Evolutionary conservation across 2,888 invertebrate species (phyloP), one percentile per base, ranked within the genome.

Genomic region (Eupithecia subumbrata): DNA sequence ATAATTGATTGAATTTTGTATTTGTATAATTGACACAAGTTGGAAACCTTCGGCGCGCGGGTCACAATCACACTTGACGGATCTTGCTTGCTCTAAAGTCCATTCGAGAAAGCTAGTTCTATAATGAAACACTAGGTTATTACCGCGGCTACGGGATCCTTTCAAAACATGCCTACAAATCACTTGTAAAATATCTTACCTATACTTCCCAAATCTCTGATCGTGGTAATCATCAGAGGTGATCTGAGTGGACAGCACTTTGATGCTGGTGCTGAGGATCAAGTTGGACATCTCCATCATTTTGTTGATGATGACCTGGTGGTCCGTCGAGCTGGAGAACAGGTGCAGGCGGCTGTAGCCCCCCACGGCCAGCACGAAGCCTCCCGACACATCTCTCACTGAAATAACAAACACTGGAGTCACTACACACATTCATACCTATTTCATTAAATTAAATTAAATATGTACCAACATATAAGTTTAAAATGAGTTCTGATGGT

Each of bases 261-360:
- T 98, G 74, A 99, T 97, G 81, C 95, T 96, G 78, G 98, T 96
- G 75, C 97, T 98, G 79, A 99, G 95, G 88, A 97, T 97, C 81
- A 96, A 96, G 73, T 96, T 95, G 0, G 99, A 98, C 87, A 97
- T 96, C 85, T 99, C 98, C 76, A 97, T 95, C 86, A 99, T 97
- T 90, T 97, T 98, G 86, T 97, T 97, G 80, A 98, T 97, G 75
- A 99, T 97, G 81, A 98, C 97, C 86, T 98, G 98, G 87, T 97
- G 96, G 84, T 98, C 97, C 80, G 96, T 96, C 4, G 98, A 96
- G 82, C 93, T 93, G 73, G 98, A 97, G 92, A 99, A 99, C 81
- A 99, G 93, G 90, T 99, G 99, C 82, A 99, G 94, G 74, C 99
- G 96, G 80, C 98, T 98, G 89, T 98, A 99, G 11, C 98, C 98